Base-by-base conservation (phyloP, 53 echinoderm and acorn worm species). In the Crossaster papposus region DNA sequence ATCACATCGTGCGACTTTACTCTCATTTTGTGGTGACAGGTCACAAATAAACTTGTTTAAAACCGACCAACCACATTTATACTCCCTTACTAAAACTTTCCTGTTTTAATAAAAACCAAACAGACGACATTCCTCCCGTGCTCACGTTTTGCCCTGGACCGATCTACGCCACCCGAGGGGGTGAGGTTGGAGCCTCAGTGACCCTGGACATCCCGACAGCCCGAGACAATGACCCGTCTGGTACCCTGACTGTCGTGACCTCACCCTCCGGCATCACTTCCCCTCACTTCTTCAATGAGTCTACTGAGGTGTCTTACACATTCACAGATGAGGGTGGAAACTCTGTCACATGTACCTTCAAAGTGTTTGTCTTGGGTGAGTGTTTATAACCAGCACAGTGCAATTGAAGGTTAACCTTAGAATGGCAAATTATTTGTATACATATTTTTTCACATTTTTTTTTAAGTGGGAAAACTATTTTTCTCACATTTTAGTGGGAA, bases 191-290 rank as follows among this genome's bases (percentile, higher is more conserved):
- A 18, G 54, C 52, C 72, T 54, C 85, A 0, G 85, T 85, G 85
- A 85, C 85, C 85, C 95, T 96, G 92, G 93, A 91, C 88, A 64
- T 88, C 54, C 96, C 96, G 0, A 35, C 82, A 31, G 96, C 95
- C 14, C 26, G 79, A 0, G 96, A 96, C 54, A 96, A 96, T 58
- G 22, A 82, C 23, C 74, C 82, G 32, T 35, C 70, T 22, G 62
- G 55, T 55, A 70, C 81, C 50, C 76, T 86, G 32, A 54, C 55
- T 54, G 29, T 93, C 9, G 62, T 51, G 15, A 91, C 91, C 3
- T 71, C 79, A 18, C 96, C 96, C 0, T 6, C 86, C 54, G 89
- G 79, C 70, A 70, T 96, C 22, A 90, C 90, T 18, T 91, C 96
- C 28, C 94, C 96, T 0, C 87, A 89, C 65, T 54, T 79, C 15